phyloP scores from a whole-genome alignment of 1,140 invertebrate species.

The Vanessa tameamea region DNA sequence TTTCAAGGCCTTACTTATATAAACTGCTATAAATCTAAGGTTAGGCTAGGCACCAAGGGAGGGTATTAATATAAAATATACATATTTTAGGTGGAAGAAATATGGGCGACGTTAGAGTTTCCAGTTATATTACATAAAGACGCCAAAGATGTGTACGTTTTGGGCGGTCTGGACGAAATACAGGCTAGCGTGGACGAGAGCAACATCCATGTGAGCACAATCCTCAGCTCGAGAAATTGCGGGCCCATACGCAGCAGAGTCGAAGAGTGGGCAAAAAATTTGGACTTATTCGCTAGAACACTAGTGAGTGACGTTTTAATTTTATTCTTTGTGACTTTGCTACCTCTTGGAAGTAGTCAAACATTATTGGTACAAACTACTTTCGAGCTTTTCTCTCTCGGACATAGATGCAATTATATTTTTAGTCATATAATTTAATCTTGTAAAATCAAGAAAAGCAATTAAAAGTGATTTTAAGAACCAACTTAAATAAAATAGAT shows the following conservation, averaged over 20 bases:
- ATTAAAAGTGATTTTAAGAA: too few species aligned
- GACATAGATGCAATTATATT: too few species aligned
- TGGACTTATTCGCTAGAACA: slow-evolving; percentile 89
- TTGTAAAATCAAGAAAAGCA: too few species aligned
- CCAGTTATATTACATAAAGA: slow-evolving; percentile 89
- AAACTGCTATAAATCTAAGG: too few species aligned
- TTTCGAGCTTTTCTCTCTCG: too few species aligned
- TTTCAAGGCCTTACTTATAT: too few species aligned
- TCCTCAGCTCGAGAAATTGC: slow-evolving; percentile 90
- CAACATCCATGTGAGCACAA: slow-evolving; percentile 92
- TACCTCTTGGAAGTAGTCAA: too few species aligned
- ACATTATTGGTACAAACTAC: too few species aligned
- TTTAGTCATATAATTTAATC: too few species aligned
- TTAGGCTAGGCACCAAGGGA: too few species aligned
- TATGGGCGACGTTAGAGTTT: slow-evolving; percentile 91
- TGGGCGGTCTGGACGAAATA: slow-evolving; percentile 91
- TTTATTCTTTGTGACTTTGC: neutral
- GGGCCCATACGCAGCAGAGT: slow-evolving; percentile 90
- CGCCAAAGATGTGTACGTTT: slow-evolving; percentile 89
- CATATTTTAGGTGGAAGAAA: slow-evolving; percentile 85
- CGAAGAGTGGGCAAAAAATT: slow-evolving; percentile 88
- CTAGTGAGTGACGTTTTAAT: slow-evolving; percentile 79
- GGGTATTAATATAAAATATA: neutral
- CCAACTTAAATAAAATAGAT: too few species aligned
- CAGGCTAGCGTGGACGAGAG: slow-evolving; percentile 91